Evolutionary conservation across 1,140 invertebrate genomes (phyloP).

Genomic region (Dendroctonus valens): DNA sequence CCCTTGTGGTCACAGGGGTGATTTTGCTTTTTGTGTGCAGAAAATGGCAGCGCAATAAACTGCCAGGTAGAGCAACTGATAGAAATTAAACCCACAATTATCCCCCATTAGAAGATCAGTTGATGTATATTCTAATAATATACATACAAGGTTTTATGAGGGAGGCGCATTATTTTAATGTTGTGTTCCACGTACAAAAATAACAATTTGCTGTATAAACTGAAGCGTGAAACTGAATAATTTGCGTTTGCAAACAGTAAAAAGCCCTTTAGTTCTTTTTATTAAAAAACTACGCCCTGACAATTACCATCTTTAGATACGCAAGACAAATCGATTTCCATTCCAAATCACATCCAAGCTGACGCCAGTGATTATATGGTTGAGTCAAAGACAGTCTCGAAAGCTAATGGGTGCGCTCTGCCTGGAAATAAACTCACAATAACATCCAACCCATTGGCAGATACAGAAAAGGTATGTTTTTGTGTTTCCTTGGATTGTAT

Average conservation of each 20-base stretch:
- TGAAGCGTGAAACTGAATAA: too few relatives aligned
- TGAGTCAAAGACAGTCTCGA: slow-evolving; percentile 47
- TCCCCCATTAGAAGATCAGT: too few relatives aligned
- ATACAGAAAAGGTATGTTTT: slow-evolving; percentile 57
- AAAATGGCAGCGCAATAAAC: slow-evolving; percentile 47
- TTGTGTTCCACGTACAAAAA: too few relatives aligned
- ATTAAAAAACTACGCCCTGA: too few relatives aligned
- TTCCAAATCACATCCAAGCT: slow-evolving; percentile 53
- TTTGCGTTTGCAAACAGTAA: too few relatives aligned
- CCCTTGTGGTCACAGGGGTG: slow-evolving; percentile 52
- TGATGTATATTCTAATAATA: too few relatives aligned
- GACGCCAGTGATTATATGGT: slow-evolving; percentile 52
- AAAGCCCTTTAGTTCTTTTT: too few relatives aligned
- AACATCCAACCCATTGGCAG: slow-evolving; percentile 67
- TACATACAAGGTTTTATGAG: too few relatives aligned
- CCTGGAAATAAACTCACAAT: slow-evolving; percentile 65
- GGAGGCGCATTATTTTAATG: too few relatives aligned
- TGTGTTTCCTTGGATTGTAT: too few relatives aligned
- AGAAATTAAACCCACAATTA: too few relatives aligned
- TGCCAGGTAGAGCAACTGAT: slow-evolving; percentile 34
- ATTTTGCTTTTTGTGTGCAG: slow-evolving; percentile 55
- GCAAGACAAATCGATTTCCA: slow-evolving; percentile 43
- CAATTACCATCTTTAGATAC: slow-evolving; percentile 23
- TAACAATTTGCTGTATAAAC: too few relatives aligned
- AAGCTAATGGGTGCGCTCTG: slow-evolving; percentile 60